Evolutionary conservation across 2,113 vertebrate genomes (phyloP).

Genomic region (Colossoma macropomum): DNA sequence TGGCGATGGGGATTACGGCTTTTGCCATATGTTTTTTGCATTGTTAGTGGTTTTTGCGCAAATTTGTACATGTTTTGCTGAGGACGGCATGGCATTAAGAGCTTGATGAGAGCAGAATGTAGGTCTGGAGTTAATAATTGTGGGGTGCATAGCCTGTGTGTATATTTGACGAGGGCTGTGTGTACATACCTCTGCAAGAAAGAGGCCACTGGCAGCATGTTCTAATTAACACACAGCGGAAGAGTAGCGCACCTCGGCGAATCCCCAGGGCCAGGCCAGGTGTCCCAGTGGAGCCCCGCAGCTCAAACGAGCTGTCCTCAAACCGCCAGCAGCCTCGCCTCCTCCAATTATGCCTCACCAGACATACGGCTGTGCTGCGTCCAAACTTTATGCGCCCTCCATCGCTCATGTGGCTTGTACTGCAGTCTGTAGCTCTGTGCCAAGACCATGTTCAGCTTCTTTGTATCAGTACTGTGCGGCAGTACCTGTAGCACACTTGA

Average conservation of each 20-base stretch:
- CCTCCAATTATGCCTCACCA: conserved; percentile 47
- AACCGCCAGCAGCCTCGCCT: conserved; percentile 15
- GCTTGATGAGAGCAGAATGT: not conserved
- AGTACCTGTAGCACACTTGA: not conserved
- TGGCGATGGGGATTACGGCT: not conserved
- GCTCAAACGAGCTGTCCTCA: conserved; percentile 34
- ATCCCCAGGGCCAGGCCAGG: conserved; percentile 43
- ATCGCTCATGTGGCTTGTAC: not conserved
- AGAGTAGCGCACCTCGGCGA: conserved; percentile 26
- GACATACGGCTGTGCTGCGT: conserved; percentile 22
- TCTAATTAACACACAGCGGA: conserved; percentile 52
- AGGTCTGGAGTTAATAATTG: not conserved
- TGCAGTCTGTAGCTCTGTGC: not conserved
- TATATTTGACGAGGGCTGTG: conserved; percentile 1
- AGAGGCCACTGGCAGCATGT: conserved; percentile 31
- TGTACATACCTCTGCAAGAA: conserved; percentile 5
- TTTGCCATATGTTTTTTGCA: not conserved
- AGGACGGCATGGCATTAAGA: not conserved
- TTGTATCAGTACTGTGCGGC: not conserved
- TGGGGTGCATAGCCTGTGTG: not conserved
- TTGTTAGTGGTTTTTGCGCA: not conserved
- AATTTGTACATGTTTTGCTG: not conserved
- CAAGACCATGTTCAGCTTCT: not conserved
- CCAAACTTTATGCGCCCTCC: not conserved
- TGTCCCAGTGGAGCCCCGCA: conserved; percentile 35